Evolutionary conservation across 2,888 invertebrate genomes (phyloP).

Genomic region (Xanthorhoe designata): DNA sequence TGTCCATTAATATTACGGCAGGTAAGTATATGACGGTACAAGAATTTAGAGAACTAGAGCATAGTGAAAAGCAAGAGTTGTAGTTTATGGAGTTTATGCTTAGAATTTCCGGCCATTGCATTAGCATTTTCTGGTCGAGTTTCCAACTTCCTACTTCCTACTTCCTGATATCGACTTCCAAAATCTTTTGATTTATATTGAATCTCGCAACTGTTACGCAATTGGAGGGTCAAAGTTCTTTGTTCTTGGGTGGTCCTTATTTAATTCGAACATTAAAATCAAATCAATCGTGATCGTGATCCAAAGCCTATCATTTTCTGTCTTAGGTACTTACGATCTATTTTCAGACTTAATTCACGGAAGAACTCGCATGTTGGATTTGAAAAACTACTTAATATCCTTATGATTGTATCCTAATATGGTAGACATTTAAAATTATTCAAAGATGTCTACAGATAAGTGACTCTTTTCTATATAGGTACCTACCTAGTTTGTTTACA

Average conservation of each 20-base stretch:
- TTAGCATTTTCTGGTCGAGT: slow-evolving; percentile 39
- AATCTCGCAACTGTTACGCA: slow-evolving; percentile 2
- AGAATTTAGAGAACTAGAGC: slow-evolving; percentile 5
- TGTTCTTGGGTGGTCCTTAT: neutral
- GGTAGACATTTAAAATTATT: neutral
- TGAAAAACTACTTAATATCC: neutral
- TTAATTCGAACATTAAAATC: neutral
- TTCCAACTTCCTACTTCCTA: slow-evolving; percentile 35
- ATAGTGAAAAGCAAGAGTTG: slow-evolving; percentile 43
- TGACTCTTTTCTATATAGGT: neutral
- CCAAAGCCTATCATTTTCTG: neutral
- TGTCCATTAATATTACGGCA: neutral
- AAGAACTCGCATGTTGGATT: neutral
- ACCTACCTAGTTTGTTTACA: neutral
- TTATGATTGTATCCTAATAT: too few species aligned
- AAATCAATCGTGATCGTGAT: neutral
- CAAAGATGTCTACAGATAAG: neutral
- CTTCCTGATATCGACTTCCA: slow-evolving; percentile 42
- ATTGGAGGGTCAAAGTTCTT: neutral
- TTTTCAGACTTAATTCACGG: neutral
- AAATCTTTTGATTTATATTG: slow-evolving; percentile 2
- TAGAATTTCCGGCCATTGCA: slow-evolving; percentile 43
- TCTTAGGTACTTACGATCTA: neutral
- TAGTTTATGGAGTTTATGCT: slow-evolving; percentile 44
- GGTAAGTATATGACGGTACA: neutral